Percentiles rank a stretch among this genome's conserved stretches.
Conservation (phyloP, 2,797 vertebrate species). For the Clarias platycephalus region DNA sequence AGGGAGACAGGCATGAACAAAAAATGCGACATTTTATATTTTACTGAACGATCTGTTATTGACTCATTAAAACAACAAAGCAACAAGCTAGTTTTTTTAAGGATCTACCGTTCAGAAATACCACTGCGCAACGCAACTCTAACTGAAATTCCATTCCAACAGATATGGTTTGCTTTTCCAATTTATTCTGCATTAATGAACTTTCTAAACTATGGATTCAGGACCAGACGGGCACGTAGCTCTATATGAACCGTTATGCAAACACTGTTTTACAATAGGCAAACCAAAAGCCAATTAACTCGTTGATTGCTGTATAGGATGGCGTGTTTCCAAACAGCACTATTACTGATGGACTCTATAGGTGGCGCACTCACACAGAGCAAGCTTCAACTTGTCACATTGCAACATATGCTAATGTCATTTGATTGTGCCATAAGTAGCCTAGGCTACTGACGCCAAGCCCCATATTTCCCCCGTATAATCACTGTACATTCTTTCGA, state of each 20-base stretch:
- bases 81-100: not conserved
- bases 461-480: not conserved
- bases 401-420: slow-evolving; percentile 29
- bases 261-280: not conserved
- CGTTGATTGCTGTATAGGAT: not conserved
- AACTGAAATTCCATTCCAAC: not conserved
- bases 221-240: not conserved
- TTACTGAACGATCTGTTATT: not conserved
- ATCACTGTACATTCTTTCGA: not conserved
- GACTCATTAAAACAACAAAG: not conserved
- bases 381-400: slow-evolving; percentile 26
- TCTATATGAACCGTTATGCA: not conserved
- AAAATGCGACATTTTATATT: not conserved
- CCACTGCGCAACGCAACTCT: not conserved
- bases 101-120: not conserved
- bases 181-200: not conserved
- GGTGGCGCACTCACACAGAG: slow-evolving; percentile 45
- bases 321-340: slow-evolving; percentile 7
- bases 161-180: not conserved
- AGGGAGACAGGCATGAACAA: slow-evolving; percentile 23
- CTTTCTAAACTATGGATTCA: too few relatives aligned
- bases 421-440: slow-evolving; percentile 16
- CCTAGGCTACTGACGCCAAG: not conserved
- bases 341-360: slow-evolving; percentile 16
- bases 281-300: slow-evolving; percentile 8